Evolutionary conservation across 1,140 invertebrate species (phyloP).

Genomic region (Hyphantria cunea): DNA sequence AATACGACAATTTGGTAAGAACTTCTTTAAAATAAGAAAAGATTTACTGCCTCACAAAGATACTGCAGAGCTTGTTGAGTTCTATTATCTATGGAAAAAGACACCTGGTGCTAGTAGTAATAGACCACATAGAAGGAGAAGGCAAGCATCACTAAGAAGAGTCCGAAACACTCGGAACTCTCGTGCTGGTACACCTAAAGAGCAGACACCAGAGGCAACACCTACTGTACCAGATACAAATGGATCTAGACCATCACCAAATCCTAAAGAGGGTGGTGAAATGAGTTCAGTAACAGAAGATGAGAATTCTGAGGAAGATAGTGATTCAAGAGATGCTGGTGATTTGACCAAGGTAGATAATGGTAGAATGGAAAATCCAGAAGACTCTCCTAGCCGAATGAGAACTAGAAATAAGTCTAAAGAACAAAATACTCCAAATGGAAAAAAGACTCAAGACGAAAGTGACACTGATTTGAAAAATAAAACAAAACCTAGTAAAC

Average conservation of each 20-base stretch:
- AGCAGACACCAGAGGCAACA: constrained; percentile 82
- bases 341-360: constrained; percentile 71
- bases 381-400: constrained; percentile 92
- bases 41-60: constrained; percentile 98
- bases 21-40: constrained; percentile 98
- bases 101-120: constrained; percentile 98
- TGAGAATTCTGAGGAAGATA: constrained; percentile 96
- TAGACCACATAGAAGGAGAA: constrained; percentile 93
- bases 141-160: constrained; percentile 93
- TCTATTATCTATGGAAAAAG: constrained; percentile 99
- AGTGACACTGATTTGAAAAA: constrained; percentile 83
- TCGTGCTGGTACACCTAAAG: constrained; percentile 84
- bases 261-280: constrained; percentile 85
- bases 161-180: constrained; percentile 91
- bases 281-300: constrained; percentile 97
- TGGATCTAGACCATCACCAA: constrained; percentile 83
- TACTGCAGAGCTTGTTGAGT: constrained; percentile 98
- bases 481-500: constrained; percentile 77
- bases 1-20: constrained; percentile 98
- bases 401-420: constrained; percentile 93
- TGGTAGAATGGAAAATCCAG: constrained; percentile 86
- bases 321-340: constrained; percentile 87
- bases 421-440: constrained; percentile 86
- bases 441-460: constrained; percentile 86
- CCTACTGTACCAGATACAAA: constrained; percentile 79